A percentile compares a stretch with the other conserved stretches of the same genome.
Conservation (phyloP, 2,113 vertebrate species). For the Xenus cinereus region DNA sequence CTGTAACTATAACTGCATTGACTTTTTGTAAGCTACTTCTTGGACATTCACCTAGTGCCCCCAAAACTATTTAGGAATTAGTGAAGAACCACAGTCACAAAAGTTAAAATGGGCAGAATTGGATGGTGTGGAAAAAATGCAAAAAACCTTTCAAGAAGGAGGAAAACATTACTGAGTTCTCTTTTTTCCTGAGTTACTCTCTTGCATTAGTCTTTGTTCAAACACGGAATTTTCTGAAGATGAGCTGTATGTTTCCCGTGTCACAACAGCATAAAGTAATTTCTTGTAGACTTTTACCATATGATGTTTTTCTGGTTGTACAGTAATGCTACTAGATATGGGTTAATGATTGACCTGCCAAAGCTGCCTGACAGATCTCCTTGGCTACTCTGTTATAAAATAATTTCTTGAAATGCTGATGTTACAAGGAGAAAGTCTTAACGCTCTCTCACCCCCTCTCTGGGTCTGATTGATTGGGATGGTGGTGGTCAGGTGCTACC, state of each 20-base stretch:
- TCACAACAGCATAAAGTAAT: accelerated
- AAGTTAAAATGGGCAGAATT: background rate
- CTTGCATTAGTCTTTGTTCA: background rate
- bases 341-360: background rate
- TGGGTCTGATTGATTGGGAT: background rate
- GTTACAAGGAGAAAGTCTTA: background rate
- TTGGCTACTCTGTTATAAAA: background rate
- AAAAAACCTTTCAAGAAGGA: background rate
- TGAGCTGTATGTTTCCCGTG: background rate
- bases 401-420: background rate
- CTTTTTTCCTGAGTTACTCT: background rate
- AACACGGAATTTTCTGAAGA: background rate
- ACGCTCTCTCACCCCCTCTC: accelerated
- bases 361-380: background rate
- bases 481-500: background rate
- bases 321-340: background rate
- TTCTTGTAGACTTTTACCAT: background rate
- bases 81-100: background rate
- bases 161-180: background rate
- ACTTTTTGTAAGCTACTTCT: background rate
- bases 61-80: background rate
- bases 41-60: background rate
- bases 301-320: background rate
- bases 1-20: background rate
- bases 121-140: background rate